These are phyloP conservation scores for Vidua macroura DNA, from an alignment of 2,113 vertebrate genomes.

Conservation along the genomic window DNA sequence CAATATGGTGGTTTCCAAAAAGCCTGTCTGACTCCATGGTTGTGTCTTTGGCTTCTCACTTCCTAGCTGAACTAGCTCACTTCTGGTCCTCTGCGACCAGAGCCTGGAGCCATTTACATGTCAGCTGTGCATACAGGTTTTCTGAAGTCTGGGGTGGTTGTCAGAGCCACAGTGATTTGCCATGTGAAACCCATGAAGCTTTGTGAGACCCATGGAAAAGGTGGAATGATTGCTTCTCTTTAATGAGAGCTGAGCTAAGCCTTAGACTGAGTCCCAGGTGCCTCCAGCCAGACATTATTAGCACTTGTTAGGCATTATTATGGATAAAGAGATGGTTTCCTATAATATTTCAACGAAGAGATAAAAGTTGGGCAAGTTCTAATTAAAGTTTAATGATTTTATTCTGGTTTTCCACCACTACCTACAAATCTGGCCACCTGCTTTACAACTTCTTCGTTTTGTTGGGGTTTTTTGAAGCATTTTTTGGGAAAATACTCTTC, in stretches of 20 bases:
- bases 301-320: background rate
- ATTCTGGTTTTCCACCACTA: background rate
- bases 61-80: background rate
- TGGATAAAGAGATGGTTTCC: background rate
- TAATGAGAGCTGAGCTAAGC: background rate
- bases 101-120: background rate
- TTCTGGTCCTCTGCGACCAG: background rate
- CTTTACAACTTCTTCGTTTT: background rate
- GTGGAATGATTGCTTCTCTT: background rate
- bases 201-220: background rate
- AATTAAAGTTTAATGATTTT: background rate
- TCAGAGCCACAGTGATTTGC: background rate
- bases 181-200: background rate
- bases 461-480: background rate
- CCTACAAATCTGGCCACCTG: background rate
- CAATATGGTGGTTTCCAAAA: background rate
- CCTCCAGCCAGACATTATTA: background rate
- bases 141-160: background rate
- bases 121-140: background rate
- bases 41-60: background rate
- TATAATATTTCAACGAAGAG: background rate
- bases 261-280: background rate
- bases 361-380: background rate
- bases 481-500: background rate
- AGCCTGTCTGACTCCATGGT: background rate